Conservation (phyloP, 2,797 vertebrate species). For the Thaleichthys pacificus region DNA sequence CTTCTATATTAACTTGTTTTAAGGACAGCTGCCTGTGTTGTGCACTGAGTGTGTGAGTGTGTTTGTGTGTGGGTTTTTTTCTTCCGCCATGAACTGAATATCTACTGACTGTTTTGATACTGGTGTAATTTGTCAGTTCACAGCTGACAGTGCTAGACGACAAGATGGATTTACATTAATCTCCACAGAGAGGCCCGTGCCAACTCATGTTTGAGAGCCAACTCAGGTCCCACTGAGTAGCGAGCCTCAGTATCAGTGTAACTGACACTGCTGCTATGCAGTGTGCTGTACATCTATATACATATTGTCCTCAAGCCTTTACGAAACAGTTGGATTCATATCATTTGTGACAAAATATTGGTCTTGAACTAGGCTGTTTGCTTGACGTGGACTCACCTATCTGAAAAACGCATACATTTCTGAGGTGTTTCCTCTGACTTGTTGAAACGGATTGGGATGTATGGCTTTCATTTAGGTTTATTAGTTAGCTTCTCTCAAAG, state of each 20-base stretch:
- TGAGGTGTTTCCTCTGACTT: too few relatives aligned
- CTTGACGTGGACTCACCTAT: background rate
- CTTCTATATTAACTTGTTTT: slow-evolving; percentile 84
- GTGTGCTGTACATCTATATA: background rate
- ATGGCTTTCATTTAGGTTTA: too few relatives aligned
- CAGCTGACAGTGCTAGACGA: slow-evolving; percentile 25
- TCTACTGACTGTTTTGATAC: slow-evolving; percentile 11
- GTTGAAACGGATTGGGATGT: too few relatives aligned
- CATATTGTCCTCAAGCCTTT: background rate
- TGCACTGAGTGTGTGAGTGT: slow-evolving; percentile 52
- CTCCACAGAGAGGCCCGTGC: slow-evolving; percentile 21
- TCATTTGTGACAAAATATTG: background rate
- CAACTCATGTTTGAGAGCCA: slow-evolving; percentile 13
- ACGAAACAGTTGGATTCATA: too few relatives aligned
- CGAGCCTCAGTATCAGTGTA: slow-evolving; percentile 6
- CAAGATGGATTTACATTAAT: slow-evolving; percentile 10
- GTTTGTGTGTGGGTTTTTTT: slow-evolving; percentile 47
- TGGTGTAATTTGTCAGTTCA: slow-evolving; percentile 17
- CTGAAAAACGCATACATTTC: too few relatives aligned
- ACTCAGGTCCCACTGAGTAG: background rate
- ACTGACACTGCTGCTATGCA: background rate
- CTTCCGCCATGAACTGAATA: slow-evolving; percentile 7
- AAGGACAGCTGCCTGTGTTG: slow-evolving; percentile 78
- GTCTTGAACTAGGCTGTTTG: background rate
- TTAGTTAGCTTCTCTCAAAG: background rate